Conservation (phyloP, 1,140 invertebrate genomes). For the Tenebrio molitor region DNA sequence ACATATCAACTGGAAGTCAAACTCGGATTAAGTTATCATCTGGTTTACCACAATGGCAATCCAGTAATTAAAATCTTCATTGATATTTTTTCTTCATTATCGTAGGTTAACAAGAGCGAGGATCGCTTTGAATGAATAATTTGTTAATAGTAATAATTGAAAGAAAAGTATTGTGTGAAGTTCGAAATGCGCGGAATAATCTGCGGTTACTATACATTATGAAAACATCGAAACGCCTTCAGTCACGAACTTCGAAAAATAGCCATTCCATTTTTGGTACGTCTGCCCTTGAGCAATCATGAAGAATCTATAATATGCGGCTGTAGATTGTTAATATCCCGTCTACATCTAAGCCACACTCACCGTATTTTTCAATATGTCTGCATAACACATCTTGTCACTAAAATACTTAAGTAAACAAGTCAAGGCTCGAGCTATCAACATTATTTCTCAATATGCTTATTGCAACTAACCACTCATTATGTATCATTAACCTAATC, state of each 20-base stretch:
- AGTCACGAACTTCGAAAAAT: constrained; percentile 61
- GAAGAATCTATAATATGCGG: constrained; percentile 58
- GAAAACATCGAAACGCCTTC: constrained; percentile 55
- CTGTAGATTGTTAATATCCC: constrained; percentile 51
- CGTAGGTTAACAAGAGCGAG: not conserved
- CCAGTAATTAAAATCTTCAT: constrained; percentile 2
- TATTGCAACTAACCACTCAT: constrained; percentile 36
- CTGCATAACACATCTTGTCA: constrained; percentile 22
- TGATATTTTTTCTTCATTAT: constrained; percentile 4
- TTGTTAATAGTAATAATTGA: constrained; percentile 21
- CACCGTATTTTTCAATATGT: constrained; percentile 15
- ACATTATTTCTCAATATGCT: constrained; percentile 35
- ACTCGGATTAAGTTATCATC: not conserved
- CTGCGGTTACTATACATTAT: constrained; percentile 47
- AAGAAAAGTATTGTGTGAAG: constrained; percentile 11
- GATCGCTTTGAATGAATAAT: constrained; percentile 14
- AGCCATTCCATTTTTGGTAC: constrained; percentile 61
- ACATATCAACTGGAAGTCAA: constrained; percentile 1
- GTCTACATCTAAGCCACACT: constrained; percentile 38
- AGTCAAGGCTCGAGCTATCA: constrained; percentile 31
- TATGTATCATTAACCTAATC: constrained; percentile 30
- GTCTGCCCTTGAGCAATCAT: constrained; percentile 61
- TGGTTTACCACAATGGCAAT: not conserved
- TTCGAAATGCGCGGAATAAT: constrained; percentile 27
- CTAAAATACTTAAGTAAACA: constrained; percentile 35